These are phyloP conservation scores for Melitaea athalia DNA, from an alignment of 2,888 invertebrate species.

Conservation along the genomic window DNA sequence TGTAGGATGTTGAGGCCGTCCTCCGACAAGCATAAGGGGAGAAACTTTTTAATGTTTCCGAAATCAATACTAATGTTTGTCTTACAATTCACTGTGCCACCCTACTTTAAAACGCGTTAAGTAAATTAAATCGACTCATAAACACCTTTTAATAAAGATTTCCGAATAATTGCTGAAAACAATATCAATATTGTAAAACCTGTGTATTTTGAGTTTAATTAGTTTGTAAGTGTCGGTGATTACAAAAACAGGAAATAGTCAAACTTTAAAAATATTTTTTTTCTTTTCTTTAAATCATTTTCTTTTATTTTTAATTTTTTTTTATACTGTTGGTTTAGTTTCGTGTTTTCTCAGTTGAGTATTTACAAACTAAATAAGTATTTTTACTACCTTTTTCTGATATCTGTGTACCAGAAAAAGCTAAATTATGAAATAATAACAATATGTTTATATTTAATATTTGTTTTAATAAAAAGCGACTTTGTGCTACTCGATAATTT, in stretches of 20 bases:
- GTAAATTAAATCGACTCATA: constrained; percentile 10
- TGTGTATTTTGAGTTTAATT: neutral
- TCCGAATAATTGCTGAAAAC: neutral
- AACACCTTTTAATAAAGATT: neutral
- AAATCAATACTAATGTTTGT: constrained; percentile 74
- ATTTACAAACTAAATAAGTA: too few species aligned
- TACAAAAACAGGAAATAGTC: neutral
- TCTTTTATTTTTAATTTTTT: too few species aligned
- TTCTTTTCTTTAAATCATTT: too few species aligned
- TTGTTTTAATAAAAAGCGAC: too few species aligned
- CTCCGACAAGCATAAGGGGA: constrained; percentile 61
- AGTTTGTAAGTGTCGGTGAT: neutral
- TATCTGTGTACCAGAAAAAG: too few species aligned
- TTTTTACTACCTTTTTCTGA: too few species aligned
- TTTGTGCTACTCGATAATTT: too few species aligned
- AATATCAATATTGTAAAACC: neutral
- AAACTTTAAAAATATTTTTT: too few species aligned
- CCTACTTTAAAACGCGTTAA: constrained; percentile 14
- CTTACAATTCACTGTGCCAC: constrained; percentile 38
- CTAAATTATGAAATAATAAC: too few species aligned
- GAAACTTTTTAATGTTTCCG: constrained; percentile 70
- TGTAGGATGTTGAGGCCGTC: constrained; percentile 70
- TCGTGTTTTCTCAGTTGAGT: too few species aligned
- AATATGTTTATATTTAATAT: too few species aligned
- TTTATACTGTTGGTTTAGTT: too few species aligned